Conservation (phyloP, 37 sponge, comb jelly and placozoan species). For the Aplysina aerophoba region DNA sequence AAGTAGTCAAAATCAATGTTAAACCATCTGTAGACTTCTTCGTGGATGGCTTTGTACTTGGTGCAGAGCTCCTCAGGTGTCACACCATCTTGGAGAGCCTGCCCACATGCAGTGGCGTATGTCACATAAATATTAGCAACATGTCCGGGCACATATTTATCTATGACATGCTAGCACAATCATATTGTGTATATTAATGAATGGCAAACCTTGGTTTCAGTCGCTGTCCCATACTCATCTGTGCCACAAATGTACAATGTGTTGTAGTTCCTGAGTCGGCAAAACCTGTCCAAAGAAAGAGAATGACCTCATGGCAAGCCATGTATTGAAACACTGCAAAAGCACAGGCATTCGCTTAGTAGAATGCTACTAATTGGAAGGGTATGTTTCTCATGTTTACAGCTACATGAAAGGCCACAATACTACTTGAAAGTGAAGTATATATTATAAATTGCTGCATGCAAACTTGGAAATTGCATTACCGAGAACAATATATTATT, state of each 20-base stretch:
- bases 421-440: too few species aligned
- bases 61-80: conserved; percentile 86
- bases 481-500: conserved; percentile 2
- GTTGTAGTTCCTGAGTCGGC: conserved; percentile 73
- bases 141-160: background rate
- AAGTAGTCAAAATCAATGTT: conserved; percentile 83
- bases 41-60: conserved; percentile 69
- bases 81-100: conserved; percentile 86
- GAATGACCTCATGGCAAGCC: too few species aligned
- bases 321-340: too few species aligned
- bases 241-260: conserved; percentile 84
- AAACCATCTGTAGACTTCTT: conserved; percentile 78
- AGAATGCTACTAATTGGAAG: too few species aligned
- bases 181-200: too few species aligned
- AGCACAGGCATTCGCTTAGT: too few species aligned
- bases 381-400: too few species aligned
- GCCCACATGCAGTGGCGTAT: too few species aligned
- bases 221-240: conserved; percentile 92
- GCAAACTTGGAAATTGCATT: too few species aligned
- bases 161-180: too few species aligned
- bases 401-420: too few species aligned
- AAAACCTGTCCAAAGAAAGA: conserved; percentile 41
- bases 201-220: conserved; percentile 62
- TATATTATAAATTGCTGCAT: too few species aligned
- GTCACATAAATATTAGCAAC: background rate